These are phyloP conservation scores for Sebastolobus alascanus DNA, from an alignment of 2,797 vertebrate genomes.

Conservation along the genomic window DNA sequence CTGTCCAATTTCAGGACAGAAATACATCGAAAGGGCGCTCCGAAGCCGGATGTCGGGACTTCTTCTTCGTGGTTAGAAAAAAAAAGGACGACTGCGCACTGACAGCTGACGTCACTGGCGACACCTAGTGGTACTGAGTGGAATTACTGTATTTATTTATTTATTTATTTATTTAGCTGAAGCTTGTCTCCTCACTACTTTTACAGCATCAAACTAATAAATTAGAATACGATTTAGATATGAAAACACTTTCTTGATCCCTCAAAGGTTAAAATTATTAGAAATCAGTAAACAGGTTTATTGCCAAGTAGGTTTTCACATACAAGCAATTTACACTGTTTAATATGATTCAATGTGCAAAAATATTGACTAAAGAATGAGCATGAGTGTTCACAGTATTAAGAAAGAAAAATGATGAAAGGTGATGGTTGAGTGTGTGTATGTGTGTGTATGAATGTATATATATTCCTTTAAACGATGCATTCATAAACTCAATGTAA, in stretches of 20 bases:
- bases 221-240: not conserved
- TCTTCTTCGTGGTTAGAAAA: slow-evolving; percentile 65
- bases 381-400: not conserved
- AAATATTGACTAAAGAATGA: not conserved
- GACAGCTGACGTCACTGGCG: slow-evolving; percentile 19
- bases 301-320: not conserved
- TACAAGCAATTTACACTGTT: not conserved
- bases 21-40: slow-evolving; percentile 44
- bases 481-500: not conserved
- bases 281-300: not conserved
- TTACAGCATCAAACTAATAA: not conserved
- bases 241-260: accelerated
- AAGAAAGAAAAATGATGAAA: not conserved
- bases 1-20: slow-evolving; percentile 32
- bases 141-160: not conserved
- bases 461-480: too few relatives aligned
- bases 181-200: too few relatives aligned
- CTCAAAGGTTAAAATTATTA: not conserved
- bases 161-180: not conserved
- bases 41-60: slow-evolving; percentile 66
- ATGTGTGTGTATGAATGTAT: too few relatives aligned
- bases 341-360: not conserved
- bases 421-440: not conserved
- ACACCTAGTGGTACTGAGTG: slow-evolving; percentile 53
- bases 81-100: not conserved